Evolutionary conservation across 2,888 invertebrate genomes (phyloP), one percentile per base, ranked within the genome.

Genomic region (Apamea epomidion): DNA sequence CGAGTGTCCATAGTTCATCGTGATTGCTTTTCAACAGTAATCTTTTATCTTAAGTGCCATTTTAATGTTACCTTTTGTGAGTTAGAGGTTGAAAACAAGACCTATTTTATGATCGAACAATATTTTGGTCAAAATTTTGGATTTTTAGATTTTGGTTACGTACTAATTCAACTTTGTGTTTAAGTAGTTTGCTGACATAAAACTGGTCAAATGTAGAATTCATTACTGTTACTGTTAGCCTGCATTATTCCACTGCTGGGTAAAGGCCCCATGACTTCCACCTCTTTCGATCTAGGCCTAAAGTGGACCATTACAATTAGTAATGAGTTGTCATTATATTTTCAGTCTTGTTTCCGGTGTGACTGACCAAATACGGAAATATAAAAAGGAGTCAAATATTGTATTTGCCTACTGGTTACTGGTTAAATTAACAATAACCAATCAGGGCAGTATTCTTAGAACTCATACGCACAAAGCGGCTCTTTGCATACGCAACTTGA

Each of bases 1-100:
- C 60, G 64, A 83, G 78, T 70, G 65, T 73, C 68, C 72, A 64
- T 64, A 64, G 62, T 74, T 74, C 84, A 72, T 68, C 65, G 67
- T 77, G 42, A 81, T 81, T 76, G 60, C 48, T 74, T 74, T 74
- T 73, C 18, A 70, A 75, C 14, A 29, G 16, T 14, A 37, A 14
- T 51, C 18, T 69, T 69, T 42, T 48, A 37, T 62, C 18, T 75
- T 37, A 18, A 37, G 7, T 42, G 21, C 29, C 18, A n/a, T 62
- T 60, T 14, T 21, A 42, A 32, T 37, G n/a, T 62, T 69, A 32
- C 37, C 45, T 45, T 60, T 68, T 51, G 42, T 64, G 25, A 60
- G n/a, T 51, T 7, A n/a, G 18, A 4, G 8, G 12, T 54, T n/a
- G 16, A 51, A 51, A 79, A 77, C 6, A 60, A 68, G 29, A 48